Evolutionary conservation across 2,888 invertebrate genomes (phyloP).

Genomic region (Xiphydria camelus): DNA sequence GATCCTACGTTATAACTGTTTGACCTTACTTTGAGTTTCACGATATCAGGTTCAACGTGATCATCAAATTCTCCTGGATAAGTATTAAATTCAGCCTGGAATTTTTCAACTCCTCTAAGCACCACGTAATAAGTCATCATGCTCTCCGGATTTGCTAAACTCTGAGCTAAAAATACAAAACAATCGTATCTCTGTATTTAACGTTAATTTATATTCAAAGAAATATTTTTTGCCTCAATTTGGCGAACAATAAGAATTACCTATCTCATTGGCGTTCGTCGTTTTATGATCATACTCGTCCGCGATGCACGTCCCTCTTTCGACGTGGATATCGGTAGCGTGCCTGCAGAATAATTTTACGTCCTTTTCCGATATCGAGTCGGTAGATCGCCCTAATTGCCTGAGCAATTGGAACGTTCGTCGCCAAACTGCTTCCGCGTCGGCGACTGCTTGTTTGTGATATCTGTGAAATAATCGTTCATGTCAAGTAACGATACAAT

Average conservation of each 20-base stretch:
- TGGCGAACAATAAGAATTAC: conserved; percentile 43
- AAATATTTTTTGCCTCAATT: conserved; percentile 25
- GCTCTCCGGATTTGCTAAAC: conserved; percentile 81
- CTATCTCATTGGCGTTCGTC: conserved; percentile 63
- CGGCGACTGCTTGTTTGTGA: conserved; percentile 79
- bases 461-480: conserved; percentile 59
- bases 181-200: too few relatives aligned
- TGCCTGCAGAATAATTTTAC: conserved; percentile 89
- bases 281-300: conserved; percentile 76
- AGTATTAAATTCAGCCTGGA: conserved; percentile 83
- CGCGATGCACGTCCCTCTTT: conserved; percentile 78
- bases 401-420: conserved; percentile 80
- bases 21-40: conserved; percentile 82
- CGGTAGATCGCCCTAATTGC: conserved; percentile 75
- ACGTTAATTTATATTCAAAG: conserved; percentile 18
- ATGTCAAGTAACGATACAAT: conserved; percentile 5
- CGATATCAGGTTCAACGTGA: conserved; percentile 87
- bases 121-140: conserved; percentile 89
- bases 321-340: conserved; percentile 76
- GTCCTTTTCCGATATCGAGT: conserved; percentile 75
- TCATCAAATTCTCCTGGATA: conserved; percentile 87
- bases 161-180: conserved; percentile 62
- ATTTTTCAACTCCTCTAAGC: conserved; percentile 87
- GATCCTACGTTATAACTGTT: too few relatives aligned
- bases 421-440: conserved; percentile 79